Evolutionary conservation across 2,888 invertebrate genomes (phyloP), one percentile per base, ranked within the genome.

Genomic region (Hybos culiciformis): DNA sequence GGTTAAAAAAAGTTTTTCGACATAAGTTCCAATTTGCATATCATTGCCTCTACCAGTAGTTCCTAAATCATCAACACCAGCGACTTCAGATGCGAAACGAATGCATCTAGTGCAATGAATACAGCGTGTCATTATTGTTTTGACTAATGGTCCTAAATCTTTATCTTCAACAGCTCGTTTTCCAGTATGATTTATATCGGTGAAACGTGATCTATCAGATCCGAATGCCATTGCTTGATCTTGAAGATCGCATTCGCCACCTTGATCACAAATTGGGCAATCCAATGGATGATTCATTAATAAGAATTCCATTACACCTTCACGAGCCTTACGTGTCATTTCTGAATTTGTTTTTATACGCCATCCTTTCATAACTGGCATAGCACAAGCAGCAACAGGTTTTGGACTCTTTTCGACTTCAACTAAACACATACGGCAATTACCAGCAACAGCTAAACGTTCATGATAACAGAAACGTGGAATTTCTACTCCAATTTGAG

Each of bases 331-430:
- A 49, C 76, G 75, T 1, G 92, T 92, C 69, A 96, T 73, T 54
- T 92, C 91, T 0, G 97, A 97, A 64, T 98, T 87, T 17, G 98
- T 98, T 66, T 97, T 97, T 17, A 99, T 80, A 51, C 86, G 78
- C 98, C 91, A 92, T n/a, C 97, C 98, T 67, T 97, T 97, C 96
- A 98, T 94, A 0, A 99, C 97, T 0, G 98, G 98, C 97, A 98
- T 98, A 12, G 98, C 98, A 67, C 98, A 98, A 1, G 97, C 94
- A 8, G 98, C 98, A 0, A 94, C 88, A 0, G 97, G 97, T 73
- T 98, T 94, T 2, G 93, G 84, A 33, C 94, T 91, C 63, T 91
- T 96, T 63, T 99, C 98, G 11, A 99, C 94, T 69, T 99, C 98
- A 1, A 99, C 98, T 21, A 99, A 73, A 68, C 98, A 99, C 98